These are phyloP conservation scores for Phainopepla nitens DNA, from an alignment of 2,113 vertebrate genomes.

Conservation along the genomic window DNA sequence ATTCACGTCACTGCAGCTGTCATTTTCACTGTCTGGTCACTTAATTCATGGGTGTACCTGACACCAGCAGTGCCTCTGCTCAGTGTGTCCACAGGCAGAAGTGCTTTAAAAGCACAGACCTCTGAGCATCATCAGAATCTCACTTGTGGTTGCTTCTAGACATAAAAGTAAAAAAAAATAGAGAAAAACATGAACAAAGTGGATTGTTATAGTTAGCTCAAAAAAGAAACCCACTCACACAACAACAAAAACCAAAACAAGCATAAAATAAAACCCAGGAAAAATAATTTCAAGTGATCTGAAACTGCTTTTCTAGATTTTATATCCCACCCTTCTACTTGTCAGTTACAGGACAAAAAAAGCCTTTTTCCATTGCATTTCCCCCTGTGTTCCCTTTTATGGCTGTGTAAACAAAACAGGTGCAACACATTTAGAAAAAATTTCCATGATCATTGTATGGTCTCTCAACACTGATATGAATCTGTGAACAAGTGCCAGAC, in stretches of 20 bases:
- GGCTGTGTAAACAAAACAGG: neutral
- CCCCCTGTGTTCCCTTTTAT: neutral
- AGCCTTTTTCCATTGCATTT: neutral
- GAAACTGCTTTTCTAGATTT: neutral
- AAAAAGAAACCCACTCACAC: neutral
- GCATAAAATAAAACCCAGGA: neutral
- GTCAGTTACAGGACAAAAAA: neutral
- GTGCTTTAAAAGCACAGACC: neutral
- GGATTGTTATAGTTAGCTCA: neutral
- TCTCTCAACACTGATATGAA: neutral
- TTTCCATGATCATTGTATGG: neutral
- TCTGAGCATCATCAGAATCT: neutral
- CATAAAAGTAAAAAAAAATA: neutral
- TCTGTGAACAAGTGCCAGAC: neutral
- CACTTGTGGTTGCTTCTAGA: neutral
- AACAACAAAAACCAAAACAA: neutral
- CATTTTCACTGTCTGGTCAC: constrained; percentile 12
- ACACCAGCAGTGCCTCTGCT: constrained; percentile 24
- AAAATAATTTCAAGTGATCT: neutral
- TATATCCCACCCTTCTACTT: neutral
- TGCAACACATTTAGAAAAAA: neutral
- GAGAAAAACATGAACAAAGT: neutral
- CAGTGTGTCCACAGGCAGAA: neutral
- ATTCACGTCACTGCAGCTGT: constrained; percentile 46
- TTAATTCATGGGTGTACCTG: constrained; percentile 10